Base-by-base conservation (phyloP, 2,797 vertebrate genomes). In the Alosa sapidissima region DNA sequence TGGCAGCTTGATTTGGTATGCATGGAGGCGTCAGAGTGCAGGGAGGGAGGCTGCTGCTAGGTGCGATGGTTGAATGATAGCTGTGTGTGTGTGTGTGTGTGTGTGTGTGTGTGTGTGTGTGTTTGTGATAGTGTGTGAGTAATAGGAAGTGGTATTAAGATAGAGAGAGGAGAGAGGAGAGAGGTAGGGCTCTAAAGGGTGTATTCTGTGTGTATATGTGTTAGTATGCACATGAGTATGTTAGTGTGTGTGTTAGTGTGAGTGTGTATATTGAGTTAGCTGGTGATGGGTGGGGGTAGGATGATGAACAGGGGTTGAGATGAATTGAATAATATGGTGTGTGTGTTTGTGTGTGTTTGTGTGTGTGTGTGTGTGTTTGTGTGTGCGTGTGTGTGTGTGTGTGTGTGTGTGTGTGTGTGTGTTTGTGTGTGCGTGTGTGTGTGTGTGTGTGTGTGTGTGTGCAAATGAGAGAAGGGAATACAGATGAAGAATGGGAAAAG, bases 361-460 rank as follows among this genome's bases (percentile, higher is more conserved):
- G 62, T 68, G 62, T 68, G 62, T 68, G 62, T 68, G 62, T 68
- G 65, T 72, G 62, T 68, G 62, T 68, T 62, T 68, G 62, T 68
- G 62, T 68, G 62, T 68, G 62, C 68, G 62, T 68, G 24, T 65
- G 62, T 65, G 81, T 82, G 72, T 86, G 72, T 85, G 83, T 54
- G 52, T 84, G 41, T 10, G 28, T 28, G 62, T 33, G 5, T 68
- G 24, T 24, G 62, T 65, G 62, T 24, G 5, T 65, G 62, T 65
- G 62, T 85, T 81, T 83, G 62, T 52, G 85, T 82, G 45, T 62
- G 81, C 60, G 83, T 54, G 52, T 84, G 41, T 10, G 28, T 28
- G 62, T 33, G 5, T 68, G 24, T 24, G 62, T 65, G 62, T 24
- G 5, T 65, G 62, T 65, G 62, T 68, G 62, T 68, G 24, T 45